A percentile compares a stretch with the other conserved stretches of the same genome.
These are phyloP conservation scores for Nibea coibor DNA, from an alignment of 2,113 vertebrate genomes.

Conservation along the genomic window DNA sequence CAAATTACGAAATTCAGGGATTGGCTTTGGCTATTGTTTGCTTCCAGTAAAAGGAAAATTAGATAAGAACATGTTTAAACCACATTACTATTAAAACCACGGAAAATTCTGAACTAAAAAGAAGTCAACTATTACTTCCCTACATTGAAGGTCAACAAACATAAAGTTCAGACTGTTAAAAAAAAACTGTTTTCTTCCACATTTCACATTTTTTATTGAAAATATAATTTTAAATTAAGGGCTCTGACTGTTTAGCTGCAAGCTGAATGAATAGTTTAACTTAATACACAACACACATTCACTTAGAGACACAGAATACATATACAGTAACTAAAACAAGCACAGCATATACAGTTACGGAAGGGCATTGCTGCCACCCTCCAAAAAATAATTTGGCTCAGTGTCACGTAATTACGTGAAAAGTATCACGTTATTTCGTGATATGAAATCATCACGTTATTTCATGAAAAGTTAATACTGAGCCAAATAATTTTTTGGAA, in stretches of 20 bases:
- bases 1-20: background rate
- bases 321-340: conserved; percentile 5
- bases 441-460: too few relatives aligned
- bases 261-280: conserved; percentile 23
- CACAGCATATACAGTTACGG: background rate
- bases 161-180: background rate
- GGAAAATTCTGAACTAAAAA: background rate
- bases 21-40: background rate
- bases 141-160: background rate
- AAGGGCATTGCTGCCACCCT: too few relatives aligned
- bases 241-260: conserved; percentile 27
- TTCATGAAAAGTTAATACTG: too few relatives aligned
- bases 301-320: conserved; percentile 15
- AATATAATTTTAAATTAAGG: conserved; percentile 40
- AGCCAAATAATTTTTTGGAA: too few relatives aligned
- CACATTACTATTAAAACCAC: background rate
- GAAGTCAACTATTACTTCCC: background rate
- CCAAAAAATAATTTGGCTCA: too few relatives aligned
- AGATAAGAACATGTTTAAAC: background rate
- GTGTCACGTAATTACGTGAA: too few relatives aligned
- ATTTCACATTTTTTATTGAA: conserved; percentile 54
- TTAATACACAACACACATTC: conserved; percentile 18
- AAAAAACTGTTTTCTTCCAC: background rate
- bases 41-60: background rate
- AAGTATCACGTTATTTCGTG: too few relatives aligned